These are phyloP conservation scores for Blastobasis lacticolella DNA, from an alignment of 2,888 invertebrate species.

Conservation along the genomic window DNA sequence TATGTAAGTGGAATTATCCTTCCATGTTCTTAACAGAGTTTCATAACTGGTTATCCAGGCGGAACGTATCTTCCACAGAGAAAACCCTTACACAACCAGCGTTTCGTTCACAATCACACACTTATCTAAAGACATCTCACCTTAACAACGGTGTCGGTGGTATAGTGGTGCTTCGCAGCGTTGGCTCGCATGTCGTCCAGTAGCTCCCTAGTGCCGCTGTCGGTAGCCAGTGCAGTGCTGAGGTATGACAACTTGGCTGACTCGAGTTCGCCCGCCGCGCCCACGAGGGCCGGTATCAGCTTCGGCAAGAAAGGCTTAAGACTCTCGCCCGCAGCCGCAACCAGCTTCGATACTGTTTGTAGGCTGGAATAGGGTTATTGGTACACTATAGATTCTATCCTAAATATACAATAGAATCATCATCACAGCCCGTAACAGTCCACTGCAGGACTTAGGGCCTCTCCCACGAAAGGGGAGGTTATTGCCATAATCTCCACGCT, in stretches of 20 bases:
- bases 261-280: constrained; percentile 91
- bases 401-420: too few species aligned
- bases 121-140: constrained; percentile 39
- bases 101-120: too few species aligned
- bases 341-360: constrained; percentile 89
- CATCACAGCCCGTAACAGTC: too few species aligned
- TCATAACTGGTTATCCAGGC: too few species aligned
- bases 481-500: too few species aligned
- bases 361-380: constrained; percentile 66
- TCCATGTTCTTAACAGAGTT: too few species aligned
- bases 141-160: constrained; percentile 90
- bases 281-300: constrained; percentile 87
- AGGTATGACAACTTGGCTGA: constrained; percentile 85
- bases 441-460: too few species aligned
- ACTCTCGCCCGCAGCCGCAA: constrained; percentile 84
- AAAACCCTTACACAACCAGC: too few species aligned
- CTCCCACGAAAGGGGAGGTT: too few species aligned
- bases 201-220: constrained; percentile 81
- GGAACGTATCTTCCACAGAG: too few species aligned
- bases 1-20: too few species aligned
- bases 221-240: constrained; percentile 79
- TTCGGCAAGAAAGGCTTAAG: constrained; percentile 87
- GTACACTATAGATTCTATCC: too few species aligned
- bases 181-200: constrained; percentile 87
- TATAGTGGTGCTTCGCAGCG: constrained; percentile 88